Evolutionary conservation across 2,797 vertebrate species (phyloP), one percentile per base, ranked within the genome.

Genomic region (Petrocephalus schoutedeni): DNA sequence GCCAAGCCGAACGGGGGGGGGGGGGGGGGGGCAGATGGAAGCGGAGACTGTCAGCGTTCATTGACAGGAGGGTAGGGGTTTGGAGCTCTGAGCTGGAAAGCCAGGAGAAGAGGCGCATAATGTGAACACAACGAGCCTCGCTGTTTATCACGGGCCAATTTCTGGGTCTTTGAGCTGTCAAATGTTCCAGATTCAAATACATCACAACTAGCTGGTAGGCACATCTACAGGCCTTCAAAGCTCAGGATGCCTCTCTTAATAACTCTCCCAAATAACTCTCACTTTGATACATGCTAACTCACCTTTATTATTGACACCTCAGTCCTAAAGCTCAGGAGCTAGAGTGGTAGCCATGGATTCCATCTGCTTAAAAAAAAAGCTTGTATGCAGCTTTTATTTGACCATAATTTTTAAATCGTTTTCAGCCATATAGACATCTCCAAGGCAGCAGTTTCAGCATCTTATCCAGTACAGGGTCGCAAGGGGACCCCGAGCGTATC

Each of bases 131-230:
- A 49, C n/a, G 41, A 80, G 41, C 74, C 6, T 3, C 3, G 19
- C 74, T 80, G 36, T 80, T 49, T 80, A 80, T 80, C 74, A 80
- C 74, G n/a, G 74, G 41, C 41, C 41, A 80, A 41, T 45, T 49
- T 80, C 74, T 49, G 41, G 41, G 74, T 71, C 64, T 71, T 36
- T 71, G 64, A 71, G 64, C 64, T 71, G 64, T 71, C 64, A 71
- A 71, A 28, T 71, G 41, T 80, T 49, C 45, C 41, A 41, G 36
- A 80, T 80, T 41, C 45, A 80, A 80, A 80, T 80, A 80, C 41
- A 80, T 80, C 74, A 49, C 32, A 77, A 45, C 74, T 49, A 36
- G 74, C 74, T 80, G 41, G 74, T 80, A n/a, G 74, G 14, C n/a
- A 80, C 36, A 80, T 80, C 74, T 49, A 80, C 9, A n/a, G 74